Base-by-base conservation (phyloP, 2,888 invertebrate genomes). In the Orthosia gracilis region DNA sequence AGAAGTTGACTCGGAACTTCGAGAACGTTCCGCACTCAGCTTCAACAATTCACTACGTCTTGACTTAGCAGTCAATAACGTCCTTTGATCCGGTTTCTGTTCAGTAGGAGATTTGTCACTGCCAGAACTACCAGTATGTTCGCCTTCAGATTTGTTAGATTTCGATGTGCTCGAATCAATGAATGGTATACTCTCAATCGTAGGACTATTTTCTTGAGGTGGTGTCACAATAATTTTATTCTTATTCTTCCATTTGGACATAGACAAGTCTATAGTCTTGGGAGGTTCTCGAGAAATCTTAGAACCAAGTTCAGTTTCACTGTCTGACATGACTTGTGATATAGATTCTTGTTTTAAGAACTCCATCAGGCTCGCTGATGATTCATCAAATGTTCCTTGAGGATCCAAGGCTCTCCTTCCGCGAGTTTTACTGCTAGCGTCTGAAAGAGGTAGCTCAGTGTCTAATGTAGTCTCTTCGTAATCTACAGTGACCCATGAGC, bases 1-100 rank as follows among this genome's bases (percentile, higher is more conserved):
- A 0, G 98, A 98, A 50, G 97, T 97, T 0, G 98, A 98, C 88
- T 98, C 98, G 3, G 98, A 98, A 87, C 98, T 98, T 84, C 97
- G 96, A 1, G 98, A 98, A 76, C 98, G 97, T 90, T 98, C 98
- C 1, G 98, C 97, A 84, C 97, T 98, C 40, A 98, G 92, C 89
- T 98, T 97, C 5, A 97, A 92, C 62, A 97, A 89, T 87, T 97
- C 97, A 78, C 95, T 95, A 70, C 97, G 95, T 87, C 95, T 96
- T 4, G 94, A 96, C 83, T 96, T 97, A 0, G 97, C 96, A 26
- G 96, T 94, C 55, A 96, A 86, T 70, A 96, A 90, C n/a, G 89
- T 85, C 86, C 91, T 94, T 59, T 92, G 92, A 52, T 95, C 95
- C 55, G 91, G 91, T 87, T 92, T 94, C 4, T 87, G 91, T 58